A percentile compares a stretch with the other conserved stretches of the same genome.
phyloP scores from a whole-genome alignment of 2,797 vertebrate genomes.

The Spinibarbus caldwelli region DNA sequence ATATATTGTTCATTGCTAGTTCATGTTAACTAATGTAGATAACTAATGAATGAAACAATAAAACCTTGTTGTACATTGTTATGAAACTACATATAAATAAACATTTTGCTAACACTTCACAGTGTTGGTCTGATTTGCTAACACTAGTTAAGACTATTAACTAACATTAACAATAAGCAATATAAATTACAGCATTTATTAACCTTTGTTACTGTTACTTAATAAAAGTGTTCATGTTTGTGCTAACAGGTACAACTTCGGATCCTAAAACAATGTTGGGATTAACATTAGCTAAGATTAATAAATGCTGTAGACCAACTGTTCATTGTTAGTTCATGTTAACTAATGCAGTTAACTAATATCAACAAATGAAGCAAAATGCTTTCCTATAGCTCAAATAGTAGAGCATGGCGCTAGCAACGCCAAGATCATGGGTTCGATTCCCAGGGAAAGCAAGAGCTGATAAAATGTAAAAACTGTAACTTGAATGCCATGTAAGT shows the following conservation, averaged over 20 bases:
- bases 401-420: too few species aligned
- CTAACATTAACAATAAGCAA: neutral
- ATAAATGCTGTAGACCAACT: neutral
- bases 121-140: neutral
- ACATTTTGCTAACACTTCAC: too few species aligned
- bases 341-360: neutral
- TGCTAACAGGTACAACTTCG: neutral
- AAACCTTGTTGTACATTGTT: neutral
- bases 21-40: neutral
- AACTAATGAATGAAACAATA: too few species aligned
- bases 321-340: neutral
- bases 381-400: too few species aligned
- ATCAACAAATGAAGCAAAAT: neutral
- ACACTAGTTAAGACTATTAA: neutral
- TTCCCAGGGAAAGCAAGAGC: too few species aligned
- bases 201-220: neutral
- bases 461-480: too few species aligned
- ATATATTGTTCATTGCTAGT: neutral
- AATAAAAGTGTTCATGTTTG: too few species aligned
- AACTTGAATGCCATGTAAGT: too few species aligned
- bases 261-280: neutral
- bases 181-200: neutral
- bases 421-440: too few species aligned
- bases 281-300: neutral
- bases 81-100: too few species aligned